Conservation (phyloP, 1,140 invertebrate genomes). For the Drosophila lowei region DNA sequence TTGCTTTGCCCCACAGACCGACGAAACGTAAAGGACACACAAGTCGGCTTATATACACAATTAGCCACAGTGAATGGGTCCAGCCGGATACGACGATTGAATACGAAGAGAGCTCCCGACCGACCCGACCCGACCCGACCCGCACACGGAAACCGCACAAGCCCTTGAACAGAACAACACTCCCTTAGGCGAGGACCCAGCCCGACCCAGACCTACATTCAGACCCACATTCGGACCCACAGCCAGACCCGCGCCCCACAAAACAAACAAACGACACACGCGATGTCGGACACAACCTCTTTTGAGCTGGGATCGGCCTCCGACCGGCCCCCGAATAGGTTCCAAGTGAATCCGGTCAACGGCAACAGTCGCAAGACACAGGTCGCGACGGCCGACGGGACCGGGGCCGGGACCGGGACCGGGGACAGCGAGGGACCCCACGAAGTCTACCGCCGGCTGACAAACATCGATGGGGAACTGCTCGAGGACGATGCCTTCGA, state of each 20-base stretch:
- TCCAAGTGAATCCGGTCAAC: conserved; percentile 83
- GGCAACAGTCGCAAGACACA: conserved; percentile 69
- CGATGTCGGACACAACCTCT: conserved; percentile 75
- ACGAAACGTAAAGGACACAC: conserved; percentile 15
- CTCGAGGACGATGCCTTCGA: conserved; percentile 79
- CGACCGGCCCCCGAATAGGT: conserved; percentile 76
- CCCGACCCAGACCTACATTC: no score
- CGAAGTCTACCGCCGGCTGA: conserved; percentile 75
- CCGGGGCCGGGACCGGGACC: conserved; percentile 4
- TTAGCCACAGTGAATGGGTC: conserved; percentile 52
- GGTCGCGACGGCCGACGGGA: conserved; percentile 8
- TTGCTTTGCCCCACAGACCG: conserved; percentile 13
- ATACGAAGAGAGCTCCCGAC: conserved; percentile 4
- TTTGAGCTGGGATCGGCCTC: conserved; percentile 77
- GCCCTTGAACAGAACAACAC: background rate
- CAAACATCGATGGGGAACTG: conserved; percentile 73
- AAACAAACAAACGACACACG: conserved; percentile 17
- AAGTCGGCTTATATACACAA: conserved; percentile 28
- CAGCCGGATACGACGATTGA: conserved; percentile 16
- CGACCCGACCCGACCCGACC: conserved; percentile 14
- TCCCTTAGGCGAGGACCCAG: conserved; percentile 30
- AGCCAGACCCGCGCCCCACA: conserved; percentile 10
- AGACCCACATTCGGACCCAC: conserved; percentile 13
- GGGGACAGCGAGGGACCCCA: conserved; percentile 58
- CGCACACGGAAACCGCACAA: conserved; percentile 55